Evolutionary conservation across 1,140 invertebrate species (phyloP).

Genomic region (Archegozetes longisetosus): DNA sequence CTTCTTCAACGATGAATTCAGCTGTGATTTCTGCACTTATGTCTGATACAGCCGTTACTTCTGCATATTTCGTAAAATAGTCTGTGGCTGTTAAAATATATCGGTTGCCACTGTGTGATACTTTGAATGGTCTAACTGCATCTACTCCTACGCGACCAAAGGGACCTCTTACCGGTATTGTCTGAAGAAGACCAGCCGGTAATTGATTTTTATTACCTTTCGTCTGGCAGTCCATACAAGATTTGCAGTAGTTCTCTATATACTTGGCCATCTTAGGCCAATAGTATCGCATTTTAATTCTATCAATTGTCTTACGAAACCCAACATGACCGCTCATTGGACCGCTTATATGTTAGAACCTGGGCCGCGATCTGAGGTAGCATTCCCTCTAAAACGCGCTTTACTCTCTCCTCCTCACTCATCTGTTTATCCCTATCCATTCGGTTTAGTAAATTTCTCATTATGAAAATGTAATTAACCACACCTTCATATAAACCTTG

Average conservation of each 20-base stretch:
- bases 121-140: constrained; percentile 20
- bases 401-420: no score
- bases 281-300: neutral
- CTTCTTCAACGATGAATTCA: constrained; percentile 23
- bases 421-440: no score
- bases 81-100: constrained; percentile 22
- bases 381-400: no score
- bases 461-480: no score
- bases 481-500: no score
- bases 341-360: no score
- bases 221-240: no score
- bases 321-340: constrained; percentile 6
- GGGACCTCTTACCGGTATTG: constrained; percentile 12
- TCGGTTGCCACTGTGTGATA: constrained; percentile 19
- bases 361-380: no score
- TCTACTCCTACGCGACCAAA: constrained; percentile 23
- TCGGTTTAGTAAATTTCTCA: no score
- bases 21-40: neutral
- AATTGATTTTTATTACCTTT: neutral
- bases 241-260: neutral
- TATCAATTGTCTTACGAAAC: neutral
- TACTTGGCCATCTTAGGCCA: neutral
- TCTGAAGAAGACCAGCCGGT: constrained; percentile 7
- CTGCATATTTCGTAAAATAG: constrained; percentile 23
- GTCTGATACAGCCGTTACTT: constrained; percentile 18